phyloP scores from a whole-genome alignment of 2,113 vertebrate species.

The Sebastes fasciatus region DNA sequence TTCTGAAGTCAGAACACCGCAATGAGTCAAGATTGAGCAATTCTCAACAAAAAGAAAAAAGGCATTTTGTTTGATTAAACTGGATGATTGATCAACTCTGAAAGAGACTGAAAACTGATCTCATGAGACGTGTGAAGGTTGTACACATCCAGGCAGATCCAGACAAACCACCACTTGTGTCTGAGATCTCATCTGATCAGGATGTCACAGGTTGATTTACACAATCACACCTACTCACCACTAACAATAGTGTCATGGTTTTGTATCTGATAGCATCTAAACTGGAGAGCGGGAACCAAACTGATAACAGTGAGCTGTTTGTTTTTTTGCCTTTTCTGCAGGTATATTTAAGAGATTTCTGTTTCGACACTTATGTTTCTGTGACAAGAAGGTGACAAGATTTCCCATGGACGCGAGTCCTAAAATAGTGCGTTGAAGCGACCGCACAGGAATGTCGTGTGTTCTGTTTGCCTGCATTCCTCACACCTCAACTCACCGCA shows the following conservation, averaged over 20 bases:
- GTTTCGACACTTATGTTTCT: fast-evolving
- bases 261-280: neutral
- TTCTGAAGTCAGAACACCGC: slow-evolving; percentile 7
- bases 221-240: neutral
- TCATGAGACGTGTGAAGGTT: neutral
- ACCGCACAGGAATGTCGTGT: slow-evolving; percentile 71
- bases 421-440: slow-evolving; percentile 35
- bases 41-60: neutral
- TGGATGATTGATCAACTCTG: neutral
- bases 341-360: neutral
- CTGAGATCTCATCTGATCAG: slow-evolving; percentile 6
- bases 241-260: neutral
- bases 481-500: slow-evolving; percentile 24
- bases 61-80: neutral
- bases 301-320: neutral
- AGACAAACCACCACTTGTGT: neutral
- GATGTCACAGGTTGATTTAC: neutral
- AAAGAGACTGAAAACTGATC: neutral
- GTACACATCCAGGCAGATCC: slow-evolving; percentile 5
- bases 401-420: slow-evolving; percentile 35
- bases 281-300: neutral
- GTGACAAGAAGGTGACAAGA: neutral
- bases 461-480: slow-evolving; percentile 80
- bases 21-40: neutral
- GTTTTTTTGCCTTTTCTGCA: neutral